A percentile compares a stretch with the other conserved stretches of the same genome.
Evolutionary conservation across 2,797 vertebrate species (phyloP).

Genomic region (Gadopsis bispinosus): DNA sequence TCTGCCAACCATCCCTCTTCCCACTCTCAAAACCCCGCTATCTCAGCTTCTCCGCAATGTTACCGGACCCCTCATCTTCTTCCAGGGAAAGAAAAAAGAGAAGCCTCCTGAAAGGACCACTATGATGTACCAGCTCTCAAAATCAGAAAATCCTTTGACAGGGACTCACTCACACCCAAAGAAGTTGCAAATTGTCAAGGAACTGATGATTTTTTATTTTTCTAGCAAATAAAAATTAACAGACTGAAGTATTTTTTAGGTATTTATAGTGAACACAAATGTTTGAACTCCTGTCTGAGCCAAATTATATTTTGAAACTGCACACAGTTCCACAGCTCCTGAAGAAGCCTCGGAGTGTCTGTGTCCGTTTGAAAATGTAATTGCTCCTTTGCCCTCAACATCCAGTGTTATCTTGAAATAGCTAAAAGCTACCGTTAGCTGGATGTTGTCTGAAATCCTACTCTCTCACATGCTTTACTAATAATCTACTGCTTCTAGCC

Average conservation of each 20-base stretch:
- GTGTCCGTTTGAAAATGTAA: constrained; percentile 27
- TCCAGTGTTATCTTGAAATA: constrained; percentile 11
- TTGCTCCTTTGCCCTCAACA: constrained; percentile 21
- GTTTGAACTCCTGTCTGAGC: constrained; percentile 19
- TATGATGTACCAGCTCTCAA: constrained; percentile 36
- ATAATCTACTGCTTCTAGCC: constrained; percentile 15
- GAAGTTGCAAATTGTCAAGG: constrained; percentile 1
- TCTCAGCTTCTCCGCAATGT: constrained; percentile 48
- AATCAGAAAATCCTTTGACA: constrained; percentile 28
- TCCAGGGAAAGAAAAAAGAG: constrained; percentile 32
- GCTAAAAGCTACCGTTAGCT: constrained; percentile 26
- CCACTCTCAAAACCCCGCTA: constrained; percentile 49
- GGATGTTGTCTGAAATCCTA: constrained; percentile 22
- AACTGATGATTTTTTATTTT: constrained; percentile 15
- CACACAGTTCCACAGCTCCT: constrained; percentile 4
- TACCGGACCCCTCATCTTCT: constrained; percentile 36
- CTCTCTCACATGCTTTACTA: constrained; percentile 18
- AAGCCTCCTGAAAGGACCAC: constrained; percentile 12
- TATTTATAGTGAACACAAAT: constrained; percentile 11
- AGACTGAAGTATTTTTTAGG: not conserved
- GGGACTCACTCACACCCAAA: not conserved
- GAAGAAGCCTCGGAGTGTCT: constrained; percentile 21
- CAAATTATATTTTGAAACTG: constrained; percentile 31
- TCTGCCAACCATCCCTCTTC: constrained; percentile 64
- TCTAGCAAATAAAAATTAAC: constrained; percentile 1